Base-by-base conservation (phyloP, 2,888 invertebrate genomes). In the Odontothrips loti region DNA sequence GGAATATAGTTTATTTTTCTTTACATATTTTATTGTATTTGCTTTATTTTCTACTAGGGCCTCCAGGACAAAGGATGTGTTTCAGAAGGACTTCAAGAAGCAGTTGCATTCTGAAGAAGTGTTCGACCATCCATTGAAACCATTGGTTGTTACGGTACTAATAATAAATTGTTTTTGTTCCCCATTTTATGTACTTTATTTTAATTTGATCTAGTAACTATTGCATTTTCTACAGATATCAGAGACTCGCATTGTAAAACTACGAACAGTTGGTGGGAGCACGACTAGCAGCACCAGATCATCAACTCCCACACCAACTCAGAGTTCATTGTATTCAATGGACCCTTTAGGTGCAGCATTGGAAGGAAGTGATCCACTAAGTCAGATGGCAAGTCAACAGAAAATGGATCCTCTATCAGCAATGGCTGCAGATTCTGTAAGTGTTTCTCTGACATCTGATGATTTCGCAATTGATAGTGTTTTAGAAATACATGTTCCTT, bases 351-450 rank as follows among this genome's bases (percentile, higher is more conserved):
- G 89, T 81, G 86, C 88, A 11, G 90, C 91, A 51, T 86, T 94
- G 6, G 94, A 94, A 86, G 93, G 93, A 47, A 89, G 91, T 0
- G 94, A 95, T 88, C 95, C 95, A 0, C 87, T 95, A 47, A 93
- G 93, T 29, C 92, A 92, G 85, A 92, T 94, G 87, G 92, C 91
- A 3, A 88, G 90, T 80, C 89, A 90, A 83, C 90, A 91, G 83
- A 87, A 89, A 48, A 87, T 91, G 85, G 93, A 93, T 87, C 92
- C 93, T 1, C 87, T 92, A 34, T 90, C 91, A 1, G 90, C 90
- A 88, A 90, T 92, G 88, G 90, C 91, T 75, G 88, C 89, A 29
- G 90, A 90, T 85, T 88, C 88, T 85, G 89, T 89, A 86, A 82
- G 82, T 81, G 80, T 43, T 80, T 75, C 51, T 63, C 79, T 79